Evolutionary conservation across 2,797 vertebrate genomes (phyloP).

Genomic region (Spizella passerina): DNA sequence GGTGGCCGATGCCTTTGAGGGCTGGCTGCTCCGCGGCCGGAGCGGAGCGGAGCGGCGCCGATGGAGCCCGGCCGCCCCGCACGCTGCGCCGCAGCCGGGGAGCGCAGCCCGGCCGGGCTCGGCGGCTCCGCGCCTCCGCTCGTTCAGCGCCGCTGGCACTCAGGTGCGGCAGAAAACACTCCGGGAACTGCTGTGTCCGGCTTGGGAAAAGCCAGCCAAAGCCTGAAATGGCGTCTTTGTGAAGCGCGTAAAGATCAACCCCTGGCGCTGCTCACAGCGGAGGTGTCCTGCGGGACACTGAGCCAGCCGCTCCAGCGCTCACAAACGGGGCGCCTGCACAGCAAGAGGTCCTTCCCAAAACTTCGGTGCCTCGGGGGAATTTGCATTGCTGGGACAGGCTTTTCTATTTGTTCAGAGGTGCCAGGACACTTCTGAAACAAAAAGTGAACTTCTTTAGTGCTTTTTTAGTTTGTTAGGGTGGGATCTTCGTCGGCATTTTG

Average conservation of each 20-base stretch:
- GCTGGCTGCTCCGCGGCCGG: not conserved
- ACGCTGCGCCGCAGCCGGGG: not conserved
- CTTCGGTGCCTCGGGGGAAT: not conserved
- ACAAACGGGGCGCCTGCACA: rapidly evolving
- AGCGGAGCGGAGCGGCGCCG: not conserved
- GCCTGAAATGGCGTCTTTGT: not conserved
- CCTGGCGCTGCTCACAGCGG: rapidly evolving
- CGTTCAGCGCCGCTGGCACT: rapidly evolving
- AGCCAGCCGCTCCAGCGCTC: rapidly evolving
- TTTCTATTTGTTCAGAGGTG: not conserved
- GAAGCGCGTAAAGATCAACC: not conserved
- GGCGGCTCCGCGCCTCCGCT: not conserved
- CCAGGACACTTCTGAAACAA: not conserved
- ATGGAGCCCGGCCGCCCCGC: not conserved
- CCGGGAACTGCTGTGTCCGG: not conserved
- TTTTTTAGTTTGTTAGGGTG: not conserved
- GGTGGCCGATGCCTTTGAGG: not conserved
- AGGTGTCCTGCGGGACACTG: rapidly evolving
- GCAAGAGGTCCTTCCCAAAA: not conserved
- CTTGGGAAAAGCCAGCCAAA: not conserved
- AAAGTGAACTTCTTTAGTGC: not conserved
- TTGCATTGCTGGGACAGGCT: not conserved
- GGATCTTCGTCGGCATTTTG: not conserved
- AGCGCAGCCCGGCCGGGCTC: not conserved
- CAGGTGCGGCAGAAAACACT: not conserved